Base-by-base conservation (phyloP, 2,113 vertebrate species). In the Corythornis madagascariensis region DNA sequence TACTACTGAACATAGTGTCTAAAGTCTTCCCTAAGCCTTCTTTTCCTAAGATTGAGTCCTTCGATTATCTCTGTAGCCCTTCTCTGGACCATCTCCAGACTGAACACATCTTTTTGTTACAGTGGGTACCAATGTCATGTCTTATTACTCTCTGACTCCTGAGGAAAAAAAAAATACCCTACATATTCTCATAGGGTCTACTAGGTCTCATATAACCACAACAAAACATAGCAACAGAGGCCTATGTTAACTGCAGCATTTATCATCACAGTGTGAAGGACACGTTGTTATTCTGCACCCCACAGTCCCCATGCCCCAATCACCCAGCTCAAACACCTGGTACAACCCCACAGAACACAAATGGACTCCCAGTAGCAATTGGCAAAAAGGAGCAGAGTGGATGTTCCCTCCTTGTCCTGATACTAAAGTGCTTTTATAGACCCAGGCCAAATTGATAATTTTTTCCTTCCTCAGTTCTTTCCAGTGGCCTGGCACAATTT, bases 361-460 rank as follows among this genome's bases (percentile, higher is more conserved):
- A 2, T 7, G 20, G 64, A 11, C 9, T 13, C 2, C 20, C 29
- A 17, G 38, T 13, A 50, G 10, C 48, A 53, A 16, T 3, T 0
- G 0, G n/a, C 22, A 76, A 11, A 15, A 6, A 48, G 10, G 4
- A 6, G 9, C 4, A 2, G 26, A 43, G 12, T 0, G 0, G 9
- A 8, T 25, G 11, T 17, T 61, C 19, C 11, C 16, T 67, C 45
- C 31, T 70, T 35, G 38, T 24, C 7, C 50, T 73, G 59, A 15
- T 4, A 24, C 43, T 45, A 25, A 48, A n/a, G 6, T 26, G 28
- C 12, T 74, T 9, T 65, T 42, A 24, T 4, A 33, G 16, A 60
- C 6, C 9, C 7, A 5, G 2, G 6, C 6, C 8, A 1, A 48
- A 11, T 15, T 45, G 7, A 4, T 69, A 22, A 33, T n/a, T 55